These are phyloP conservation scores for Liasis olivaceus DNA, from an alignment of 2,797 vertebrate species.

Conservation along the genomic window DNA sequence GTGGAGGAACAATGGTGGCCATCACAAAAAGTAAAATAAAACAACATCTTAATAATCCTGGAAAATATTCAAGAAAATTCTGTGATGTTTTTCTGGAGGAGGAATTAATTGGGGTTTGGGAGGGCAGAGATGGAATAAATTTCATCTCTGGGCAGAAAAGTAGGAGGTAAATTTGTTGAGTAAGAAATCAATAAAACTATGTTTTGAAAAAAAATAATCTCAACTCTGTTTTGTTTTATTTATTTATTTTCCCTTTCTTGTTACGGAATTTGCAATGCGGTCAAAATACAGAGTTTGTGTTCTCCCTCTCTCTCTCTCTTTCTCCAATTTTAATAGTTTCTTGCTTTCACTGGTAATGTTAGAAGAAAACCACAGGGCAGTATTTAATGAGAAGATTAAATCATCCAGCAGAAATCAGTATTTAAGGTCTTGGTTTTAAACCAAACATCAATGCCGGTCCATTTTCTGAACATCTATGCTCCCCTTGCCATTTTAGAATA, in stretches of 20 bases:
- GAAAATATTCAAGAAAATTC: background rate
- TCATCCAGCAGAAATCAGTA: background rate
- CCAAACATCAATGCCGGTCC: background rate
- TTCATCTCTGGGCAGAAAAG: background rate
- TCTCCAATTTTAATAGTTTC: background rate
- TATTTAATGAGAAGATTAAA: background rate
- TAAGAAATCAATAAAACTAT: background rate
- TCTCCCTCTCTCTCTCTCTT: background rate
- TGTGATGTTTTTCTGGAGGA: background rate
- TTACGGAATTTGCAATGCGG: background rate
- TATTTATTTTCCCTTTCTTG: no score
- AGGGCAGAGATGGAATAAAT: background rate
- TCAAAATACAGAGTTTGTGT: background rate
- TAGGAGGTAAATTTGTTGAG: background rate
- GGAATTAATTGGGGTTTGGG: background rate
- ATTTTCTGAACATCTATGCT: background rate
- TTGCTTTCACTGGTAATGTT: background rate
- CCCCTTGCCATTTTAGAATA: background rate
- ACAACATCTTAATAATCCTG: background rate
- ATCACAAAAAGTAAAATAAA: background rate
- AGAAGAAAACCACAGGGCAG: background rate
- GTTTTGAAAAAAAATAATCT: background rate
- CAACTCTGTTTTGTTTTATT: background rate
- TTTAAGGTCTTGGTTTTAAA: background rate
- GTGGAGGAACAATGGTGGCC: background rate